A percentile compares a stretch with the other conserved stretches of the same genome.
These are phyloP conservation scores for Zaprionus ghesquierei DNA, from an alignment of 1,140 invertebrate species.

Conservation along the genomic window DNA sequence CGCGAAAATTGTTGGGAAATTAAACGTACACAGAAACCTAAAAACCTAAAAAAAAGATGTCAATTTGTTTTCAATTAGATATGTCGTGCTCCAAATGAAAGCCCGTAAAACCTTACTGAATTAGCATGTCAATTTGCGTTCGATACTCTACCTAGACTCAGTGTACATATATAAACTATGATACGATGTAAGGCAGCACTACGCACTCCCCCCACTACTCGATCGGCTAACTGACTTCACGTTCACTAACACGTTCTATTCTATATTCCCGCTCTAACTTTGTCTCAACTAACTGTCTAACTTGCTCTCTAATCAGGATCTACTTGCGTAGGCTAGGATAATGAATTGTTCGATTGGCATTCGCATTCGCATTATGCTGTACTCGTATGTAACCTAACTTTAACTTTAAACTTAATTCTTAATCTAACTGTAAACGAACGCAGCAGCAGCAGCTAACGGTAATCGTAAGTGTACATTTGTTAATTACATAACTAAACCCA, in stretches of 20 bases:
- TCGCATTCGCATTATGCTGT: slow-evolving; percentile 33
- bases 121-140: slow-evolving; percentile 64
- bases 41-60: slow-evolving; percentile 45
- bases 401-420: slow-evolving; percentile 36
- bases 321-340: slow-evolving; percentile 68
- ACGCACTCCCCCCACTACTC: not conserved
- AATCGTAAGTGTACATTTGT: slow-evolving; percentile 76
- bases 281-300: slow-evolving; percentile 10
- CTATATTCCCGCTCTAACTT: slow-evolving; percentile 19
- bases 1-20: slow-evolving; percentile 31
- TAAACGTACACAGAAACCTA: not conserved
- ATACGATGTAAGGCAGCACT: not conserved
- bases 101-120: slow-evolving; percentile 13
- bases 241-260: slow-evolving; percentile 21
- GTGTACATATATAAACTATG: not conserved
- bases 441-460: slow-evolving; percentile 58
- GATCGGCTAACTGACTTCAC: slow-evolving; percentile 6
- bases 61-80: slow-evolving; percentile 77
- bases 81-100: slow-evolving; percentile 15
- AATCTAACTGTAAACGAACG: not conserved
- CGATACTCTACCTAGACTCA: slow-evolving; percentile 13
- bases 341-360: slow-evolving; percentile 65
- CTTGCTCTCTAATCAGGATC: slow-evolving; percentile 20
- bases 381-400: slow-evolving; percentile 16
- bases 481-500: slow-evolving; percentile 66